Percentiles rank a stretch among this genome's conserved stretches.
Conservation (phyloP, 2,797 vertebrate genomes). For the Danio tinwini region DNA sequence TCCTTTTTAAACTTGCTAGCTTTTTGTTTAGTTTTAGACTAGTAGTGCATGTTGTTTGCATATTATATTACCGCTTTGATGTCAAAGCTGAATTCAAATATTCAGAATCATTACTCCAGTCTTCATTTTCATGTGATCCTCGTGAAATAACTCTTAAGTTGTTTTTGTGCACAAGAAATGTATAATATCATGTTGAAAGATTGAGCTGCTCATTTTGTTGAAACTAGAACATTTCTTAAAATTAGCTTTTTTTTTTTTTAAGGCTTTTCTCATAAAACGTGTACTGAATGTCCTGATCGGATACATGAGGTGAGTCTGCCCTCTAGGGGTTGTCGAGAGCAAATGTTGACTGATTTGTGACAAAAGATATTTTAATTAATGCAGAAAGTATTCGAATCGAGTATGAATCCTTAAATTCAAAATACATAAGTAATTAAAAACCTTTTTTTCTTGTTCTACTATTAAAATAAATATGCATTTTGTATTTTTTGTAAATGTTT, state of each 20-base stretch:
- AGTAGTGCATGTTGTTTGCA: too few species aligned
- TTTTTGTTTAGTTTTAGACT: too few species aligned
- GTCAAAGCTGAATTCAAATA: not conserved
- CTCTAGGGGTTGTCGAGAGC: conserved; percentile 48
- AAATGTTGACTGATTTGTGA: not conserved
- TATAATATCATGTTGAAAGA: not conserved
- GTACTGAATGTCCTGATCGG: not conserved
- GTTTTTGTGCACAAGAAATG: not conserved
- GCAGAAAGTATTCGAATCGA: too few species aligned
- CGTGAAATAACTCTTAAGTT: not conserved
- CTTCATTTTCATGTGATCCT: not conserved
- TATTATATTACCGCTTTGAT: not conserved
- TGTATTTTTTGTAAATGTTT: too few species aligned
- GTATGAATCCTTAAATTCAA: too few species aligned
- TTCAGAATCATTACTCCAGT: not conserved
- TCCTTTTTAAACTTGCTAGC: too few species aligned
- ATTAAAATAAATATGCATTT: too few species aligned
- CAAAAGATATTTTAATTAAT: too few species aligned
- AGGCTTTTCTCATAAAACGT: not conserved
- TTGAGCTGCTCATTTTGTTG: not conserved
- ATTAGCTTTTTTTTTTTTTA: not conserved
- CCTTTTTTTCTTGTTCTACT: too few species aligned
- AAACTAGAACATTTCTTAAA: not conserved
- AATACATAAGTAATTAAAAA: too few species aligned
- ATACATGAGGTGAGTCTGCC: conserved; percentile 33